phyloP scores from a whole-genome alignment of 2,888 invertebrate genomes.

The Yponomeuta malinellus region DNA sequence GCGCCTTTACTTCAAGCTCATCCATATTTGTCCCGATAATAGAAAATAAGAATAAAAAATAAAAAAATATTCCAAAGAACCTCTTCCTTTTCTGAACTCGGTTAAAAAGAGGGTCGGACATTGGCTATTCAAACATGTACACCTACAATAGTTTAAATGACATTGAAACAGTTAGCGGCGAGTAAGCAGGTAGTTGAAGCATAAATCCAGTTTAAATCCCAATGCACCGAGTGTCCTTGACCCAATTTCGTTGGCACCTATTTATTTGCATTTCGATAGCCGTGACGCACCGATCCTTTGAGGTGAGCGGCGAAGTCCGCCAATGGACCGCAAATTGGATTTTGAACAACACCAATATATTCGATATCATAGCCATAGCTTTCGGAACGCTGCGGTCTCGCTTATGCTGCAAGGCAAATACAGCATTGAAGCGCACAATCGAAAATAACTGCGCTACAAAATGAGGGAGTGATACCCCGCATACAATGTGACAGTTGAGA shows the following conservation, averaged over 20 bases:
- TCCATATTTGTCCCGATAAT: no score
- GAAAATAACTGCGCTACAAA: no score
- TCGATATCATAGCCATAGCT: background rate
- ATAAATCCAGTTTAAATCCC: background rate
- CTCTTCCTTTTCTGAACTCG: no score
- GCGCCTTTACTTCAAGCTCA: no score
- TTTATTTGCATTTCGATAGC: background rate
- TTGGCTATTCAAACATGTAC: no score
- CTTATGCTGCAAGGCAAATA: background rate
- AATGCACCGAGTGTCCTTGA: background rate
- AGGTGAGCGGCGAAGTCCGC: background rate
- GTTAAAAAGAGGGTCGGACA: no score
- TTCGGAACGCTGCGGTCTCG: background rate
- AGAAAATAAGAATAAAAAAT: no score
- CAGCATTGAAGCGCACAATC: no score
- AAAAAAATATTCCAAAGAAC: no score
- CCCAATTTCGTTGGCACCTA: background rate
- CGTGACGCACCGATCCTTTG: background rate
- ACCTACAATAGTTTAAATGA: background rate
- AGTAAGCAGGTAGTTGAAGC: slow-evolving; percentile 11
- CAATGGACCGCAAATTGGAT: background rate
- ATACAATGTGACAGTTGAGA: no score
- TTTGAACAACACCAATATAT: background rate
- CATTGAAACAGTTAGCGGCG: slow-evolving; percentile 19
- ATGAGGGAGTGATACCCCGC: no score